Conservation (phyloP, 2,113 vertebrate species). For the Taurulus bubalis region DNA sequence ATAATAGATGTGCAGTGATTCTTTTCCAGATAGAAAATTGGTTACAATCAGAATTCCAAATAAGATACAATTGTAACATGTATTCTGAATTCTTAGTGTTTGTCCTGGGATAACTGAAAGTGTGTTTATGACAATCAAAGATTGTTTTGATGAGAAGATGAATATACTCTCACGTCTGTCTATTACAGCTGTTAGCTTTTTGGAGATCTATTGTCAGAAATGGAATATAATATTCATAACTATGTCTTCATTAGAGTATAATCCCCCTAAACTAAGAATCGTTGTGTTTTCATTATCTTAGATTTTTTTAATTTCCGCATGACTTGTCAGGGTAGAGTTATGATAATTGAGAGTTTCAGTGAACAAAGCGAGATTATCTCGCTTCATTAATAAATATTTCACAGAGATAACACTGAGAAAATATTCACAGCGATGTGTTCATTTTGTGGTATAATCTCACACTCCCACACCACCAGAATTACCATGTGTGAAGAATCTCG, state of each 20-base stretch:
- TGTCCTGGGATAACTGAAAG: neutral
- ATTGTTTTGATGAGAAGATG: no score
- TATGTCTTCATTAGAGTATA: neutral
- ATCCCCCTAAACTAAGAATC: neutral
- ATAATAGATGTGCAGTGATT: constrained; percentile 1
- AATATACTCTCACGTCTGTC: no score
- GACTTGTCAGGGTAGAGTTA: neutral
- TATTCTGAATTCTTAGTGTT: neutral
- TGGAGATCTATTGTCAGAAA: neutral
- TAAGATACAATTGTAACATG: neutral
- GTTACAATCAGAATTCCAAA: constrained; percentile 15
- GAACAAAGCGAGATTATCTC: constrained; percentile 4
- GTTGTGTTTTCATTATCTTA: neutral
- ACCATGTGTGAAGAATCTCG: constrained; percentile 18
- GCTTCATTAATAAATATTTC: constrained; percentile 18
- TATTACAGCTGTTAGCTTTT: no score
- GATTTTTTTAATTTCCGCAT: neutral
- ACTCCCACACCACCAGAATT: constrained; percentile 14
- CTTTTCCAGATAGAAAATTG: neutral
- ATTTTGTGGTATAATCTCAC: constrained; percentile 5
- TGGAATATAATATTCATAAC: neutral
- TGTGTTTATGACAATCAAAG: neutral
- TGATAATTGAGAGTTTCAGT: constrained; percentile 8
- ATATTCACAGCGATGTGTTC: constrained; percentile 22
- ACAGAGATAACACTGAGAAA: neutral